A percentile compares a stretch with the other conserved stretches of the same genome.
Conservation (phyloP, 2,113 vertebrate genomes). For the Xenopus borealis region DNA sequence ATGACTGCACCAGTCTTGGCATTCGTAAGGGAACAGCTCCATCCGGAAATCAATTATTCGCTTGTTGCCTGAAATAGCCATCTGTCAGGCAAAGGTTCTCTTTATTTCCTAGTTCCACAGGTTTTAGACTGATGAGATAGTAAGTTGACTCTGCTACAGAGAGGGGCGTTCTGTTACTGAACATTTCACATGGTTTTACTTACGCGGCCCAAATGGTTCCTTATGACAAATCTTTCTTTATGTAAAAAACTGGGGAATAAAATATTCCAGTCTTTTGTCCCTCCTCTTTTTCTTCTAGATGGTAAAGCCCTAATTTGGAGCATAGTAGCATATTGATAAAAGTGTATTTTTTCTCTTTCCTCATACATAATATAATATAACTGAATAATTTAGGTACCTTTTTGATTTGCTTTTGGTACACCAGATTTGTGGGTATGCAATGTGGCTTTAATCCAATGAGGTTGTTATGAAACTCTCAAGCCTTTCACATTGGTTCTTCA, state of each 20-base stretch:
- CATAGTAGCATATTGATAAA: too few species aligned
- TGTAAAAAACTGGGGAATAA: not conserved
- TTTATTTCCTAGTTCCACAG: constrained; percentile 21
- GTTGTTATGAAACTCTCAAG: too few species aligned
- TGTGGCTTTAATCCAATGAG: too few species aligned
- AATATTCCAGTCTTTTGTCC: too few species aligned
- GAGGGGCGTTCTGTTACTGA: not conserved
- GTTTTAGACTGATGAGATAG: constrained; percentile 1
- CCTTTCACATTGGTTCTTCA: too few species aligned
- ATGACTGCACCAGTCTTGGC: constrained; percentile 45
- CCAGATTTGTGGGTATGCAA: too few species aligned
- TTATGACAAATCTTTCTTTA: not conserved
- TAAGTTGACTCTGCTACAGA: not conserved
- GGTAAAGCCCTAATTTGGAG: too few species aligned
- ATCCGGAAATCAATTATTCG: constrained; percentile 40
- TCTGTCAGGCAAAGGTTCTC: constrained; percentile 31
- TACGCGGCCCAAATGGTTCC: not conserved
- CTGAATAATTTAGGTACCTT: too few species aligned
- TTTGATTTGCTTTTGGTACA: too few species aligned
- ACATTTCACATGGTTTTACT: not conserved
- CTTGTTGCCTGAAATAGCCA: constrained; percentile 45
- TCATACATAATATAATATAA: too few species aligned
- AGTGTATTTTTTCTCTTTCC: too few species aligned
- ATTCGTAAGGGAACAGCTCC: constrained; percentile 8
- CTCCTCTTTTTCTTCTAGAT: too few species aligned